Evolutionary conservation across 2,113 vertebrate genomes (phyloP).

Genomic region (Stomatorhinus ivindoensis): DNA sequence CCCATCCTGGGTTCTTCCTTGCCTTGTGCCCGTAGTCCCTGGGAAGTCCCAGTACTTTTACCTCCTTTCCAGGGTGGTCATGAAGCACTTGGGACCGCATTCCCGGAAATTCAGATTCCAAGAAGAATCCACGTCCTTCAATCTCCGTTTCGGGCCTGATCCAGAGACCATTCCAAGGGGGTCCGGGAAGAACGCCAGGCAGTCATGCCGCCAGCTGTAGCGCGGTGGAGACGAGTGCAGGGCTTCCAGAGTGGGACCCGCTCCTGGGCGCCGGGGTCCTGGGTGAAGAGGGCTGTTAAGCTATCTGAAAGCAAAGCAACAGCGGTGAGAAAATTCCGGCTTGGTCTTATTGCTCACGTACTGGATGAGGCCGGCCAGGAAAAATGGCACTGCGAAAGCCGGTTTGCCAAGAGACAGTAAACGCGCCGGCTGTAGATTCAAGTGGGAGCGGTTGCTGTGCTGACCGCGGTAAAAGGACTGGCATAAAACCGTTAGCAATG

Average conservation of each 20-base stretch:
- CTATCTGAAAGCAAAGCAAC: not conserved
- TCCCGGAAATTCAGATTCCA: not conserved
- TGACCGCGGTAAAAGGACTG: not conserved
- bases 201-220: not conserved
- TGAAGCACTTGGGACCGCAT: not conserved
- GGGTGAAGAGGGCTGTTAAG: not conserved
- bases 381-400: not conserved
- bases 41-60: not conserved
- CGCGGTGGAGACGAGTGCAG: not conserved
- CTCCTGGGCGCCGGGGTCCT: not conserved
- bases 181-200: not conserved
- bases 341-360: not conserved
- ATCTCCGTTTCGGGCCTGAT: conserved; percentile 69
- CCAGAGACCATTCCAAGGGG: conserved; percentile 9
- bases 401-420: not conserved
- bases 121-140: conserved; percentile 64
- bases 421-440: not conserved
- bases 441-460: not conserved
- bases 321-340: not conserved
- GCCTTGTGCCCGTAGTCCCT: not conserved
- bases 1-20: not conserved
- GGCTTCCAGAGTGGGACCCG: not conserved
- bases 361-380: not conserved
- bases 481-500: not conserved
- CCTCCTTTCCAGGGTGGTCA: conserved; percentile 50